Conservation (phyloP, 2,888 invertebrate genomes). For the Polyommatus iphigenia region DNA sequence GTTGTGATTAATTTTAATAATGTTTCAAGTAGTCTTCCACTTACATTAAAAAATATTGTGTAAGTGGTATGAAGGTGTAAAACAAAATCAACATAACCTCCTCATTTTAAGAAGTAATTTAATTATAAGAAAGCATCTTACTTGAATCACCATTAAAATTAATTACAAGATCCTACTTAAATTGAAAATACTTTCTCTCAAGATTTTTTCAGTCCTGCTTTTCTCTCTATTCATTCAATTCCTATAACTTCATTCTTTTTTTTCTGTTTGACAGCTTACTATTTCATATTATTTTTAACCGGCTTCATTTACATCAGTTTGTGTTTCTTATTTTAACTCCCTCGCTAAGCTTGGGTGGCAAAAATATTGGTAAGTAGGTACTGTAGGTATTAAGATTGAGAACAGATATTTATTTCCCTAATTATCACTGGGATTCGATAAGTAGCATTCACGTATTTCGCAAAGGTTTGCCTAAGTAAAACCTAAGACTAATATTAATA, state of each 20-base stretch:
- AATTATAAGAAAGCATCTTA: background rate
- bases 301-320: too few species aligned
- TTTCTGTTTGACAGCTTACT: too few species aligned
- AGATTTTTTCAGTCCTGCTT: too few species aligned
- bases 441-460: background rate
- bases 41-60: background rate
- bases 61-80: background rate
- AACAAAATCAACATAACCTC: background rate
- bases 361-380: too few species aligned
- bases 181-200: too few species aligned
- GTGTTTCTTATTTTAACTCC: too few species aligned
- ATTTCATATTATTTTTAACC: too few species aligned
- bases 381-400: background rate
- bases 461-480: background rate
- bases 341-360: too few species aligned
- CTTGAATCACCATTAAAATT: background rate
- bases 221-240: too few species aligned
- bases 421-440: slow-evolving; percentile 30
- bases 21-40: background rate
- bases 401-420: slow-evolving; percentile 5
- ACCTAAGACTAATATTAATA: background rate
- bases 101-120: background rate
- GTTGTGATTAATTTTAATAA: slow-evolving; percentile 1
- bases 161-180: background rate
- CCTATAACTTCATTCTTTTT: too few species aligned